These are phyloP conservation scores for Panzeria rudis DNA, from an alignment of 2,888 invertebrate species.

Conservation along the genomic window DNA sequence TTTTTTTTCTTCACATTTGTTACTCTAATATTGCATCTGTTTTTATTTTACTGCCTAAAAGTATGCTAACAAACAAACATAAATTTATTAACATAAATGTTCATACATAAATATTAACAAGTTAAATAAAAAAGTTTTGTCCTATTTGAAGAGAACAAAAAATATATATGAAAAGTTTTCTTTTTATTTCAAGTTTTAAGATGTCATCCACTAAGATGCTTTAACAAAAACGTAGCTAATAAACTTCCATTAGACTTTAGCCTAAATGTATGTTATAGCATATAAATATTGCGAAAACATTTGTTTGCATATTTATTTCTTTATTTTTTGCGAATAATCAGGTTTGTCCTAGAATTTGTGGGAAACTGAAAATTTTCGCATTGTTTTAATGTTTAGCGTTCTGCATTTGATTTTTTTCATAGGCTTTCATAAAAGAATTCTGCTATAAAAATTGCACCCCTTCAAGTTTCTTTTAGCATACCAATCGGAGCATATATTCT, in stretches of 20 bases:
- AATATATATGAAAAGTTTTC: neutral
- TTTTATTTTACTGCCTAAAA: neutral
- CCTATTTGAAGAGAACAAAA: neutral
- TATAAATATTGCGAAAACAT: neutral
- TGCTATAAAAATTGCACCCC: too few species aligned
- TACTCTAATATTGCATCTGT: neutral
- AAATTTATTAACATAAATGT: neutral
- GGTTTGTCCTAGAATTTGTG: neutral
- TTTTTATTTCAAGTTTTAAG: neutral
- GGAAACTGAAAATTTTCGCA: neutral
- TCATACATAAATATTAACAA: neutral
- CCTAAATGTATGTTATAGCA: neutral
- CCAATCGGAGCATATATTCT: too few species aligned
- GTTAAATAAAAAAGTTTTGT: neutral
- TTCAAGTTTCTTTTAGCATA: too few species aligned
- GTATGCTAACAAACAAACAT: neutral
- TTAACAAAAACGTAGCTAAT: neutral
- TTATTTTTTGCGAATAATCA: neutral
- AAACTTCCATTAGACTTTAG: neutral
- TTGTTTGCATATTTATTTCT: too few species aligned
- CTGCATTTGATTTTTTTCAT: too few species aligned
- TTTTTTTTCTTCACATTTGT: neutral
- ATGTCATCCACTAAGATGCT: neutral
- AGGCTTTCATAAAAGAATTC: too few species aligned
- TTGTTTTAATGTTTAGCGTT: neutral